These are phyloP conservation scores for Drosophila sp. DNA, from an alignment of 1,140 invertebrate species.

Conservation along the genomic window DNA sequence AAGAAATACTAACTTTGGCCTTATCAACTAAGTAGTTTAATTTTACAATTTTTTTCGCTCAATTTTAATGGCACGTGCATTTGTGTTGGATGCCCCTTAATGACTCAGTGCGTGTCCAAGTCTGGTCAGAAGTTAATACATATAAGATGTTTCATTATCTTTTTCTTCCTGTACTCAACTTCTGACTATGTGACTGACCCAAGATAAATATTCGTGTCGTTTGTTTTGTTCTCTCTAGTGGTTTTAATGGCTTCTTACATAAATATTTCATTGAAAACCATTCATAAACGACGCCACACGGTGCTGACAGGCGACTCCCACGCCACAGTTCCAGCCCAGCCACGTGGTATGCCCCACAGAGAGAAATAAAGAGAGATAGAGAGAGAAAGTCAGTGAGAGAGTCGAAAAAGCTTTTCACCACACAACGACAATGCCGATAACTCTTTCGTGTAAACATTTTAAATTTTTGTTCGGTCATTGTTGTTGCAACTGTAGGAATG, in stretches of 20 bases:
- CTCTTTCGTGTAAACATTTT: constrained; percentile 57
- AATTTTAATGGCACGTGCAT: constrained; percentile 35
- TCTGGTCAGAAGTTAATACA: constrained; percentile 12
- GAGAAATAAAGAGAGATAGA: constrained; percentile 4
- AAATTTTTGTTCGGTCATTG: constrained; percentile 34
- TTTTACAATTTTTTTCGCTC: constrained; percentile 1
- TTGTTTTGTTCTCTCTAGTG: constrained; percentile 41
- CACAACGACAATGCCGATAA: constrained; percentile 20
- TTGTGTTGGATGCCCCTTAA: constrained; percentile 25
- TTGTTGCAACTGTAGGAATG: constrained; percentile 37
- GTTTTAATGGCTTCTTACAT: constrained; percentile 69
- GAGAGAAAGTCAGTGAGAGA: constrained; percentile 15
- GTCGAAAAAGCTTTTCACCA: constrained; percentile 69
- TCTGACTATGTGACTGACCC: constrained; percentile 8
- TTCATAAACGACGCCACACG: constrained; percentile 66
- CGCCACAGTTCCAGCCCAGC: constrained; percentile 32
- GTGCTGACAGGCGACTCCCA: constrained; percentile 60
- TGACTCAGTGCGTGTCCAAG: constrained; percentile 30
- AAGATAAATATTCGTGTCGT: constrained; percentile 30
- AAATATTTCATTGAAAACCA: constrained; percentile 79
- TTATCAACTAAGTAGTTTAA: constrained; percentile 18
- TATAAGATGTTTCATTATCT: constrained; percentile 4
- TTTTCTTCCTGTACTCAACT: neutral
- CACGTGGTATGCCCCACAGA: constrained; percentile 58
- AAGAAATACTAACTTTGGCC: constrained; percentile 30